A percentile compares a stretch with the other conserved stretches of the same genome.
Conservation (phyloP, 2,888 invertebrate genomes). For the Hypomecis punctinalis region DNA sequence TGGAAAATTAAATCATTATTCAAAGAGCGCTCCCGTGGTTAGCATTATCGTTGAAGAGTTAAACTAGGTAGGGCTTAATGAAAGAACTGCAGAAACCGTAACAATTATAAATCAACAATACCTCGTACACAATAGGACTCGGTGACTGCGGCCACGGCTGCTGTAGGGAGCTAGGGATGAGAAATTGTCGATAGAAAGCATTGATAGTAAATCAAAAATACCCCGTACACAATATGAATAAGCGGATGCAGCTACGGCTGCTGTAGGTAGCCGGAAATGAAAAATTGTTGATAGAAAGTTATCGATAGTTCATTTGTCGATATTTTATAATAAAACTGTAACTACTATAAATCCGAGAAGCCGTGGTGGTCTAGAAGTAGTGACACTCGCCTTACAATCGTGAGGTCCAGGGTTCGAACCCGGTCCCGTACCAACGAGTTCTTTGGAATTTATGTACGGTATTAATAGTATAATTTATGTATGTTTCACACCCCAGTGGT, state of each 20-base stretch:
- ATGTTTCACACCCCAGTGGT: no score
- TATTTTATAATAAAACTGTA: no score
- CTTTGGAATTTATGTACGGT: no score
- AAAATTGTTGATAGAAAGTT: neutral
- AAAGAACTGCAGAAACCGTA: slow-evolving; percentile 46
- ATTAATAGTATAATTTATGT: no score
- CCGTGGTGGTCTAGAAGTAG: no score
- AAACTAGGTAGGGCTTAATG: slow-evolving; percentile 40
- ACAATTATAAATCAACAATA: slow-evolving; percentile 64
- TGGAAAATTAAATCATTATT: slow-evolving; percentile 1
- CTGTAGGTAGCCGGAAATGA: slow-evolving; percentile 17
- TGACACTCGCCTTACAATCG: no score
- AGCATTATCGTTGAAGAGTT: slow-evolving; percentile 6
- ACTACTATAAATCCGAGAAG: no score
- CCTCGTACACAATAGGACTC: slow-evolving; percentile 46
- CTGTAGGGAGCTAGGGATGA: slow-evolving; percentile 20
- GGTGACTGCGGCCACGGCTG: slow-evolving; percentile 33
- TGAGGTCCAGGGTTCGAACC: no score
- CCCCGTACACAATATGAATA: slow-evolving; percentile 47
- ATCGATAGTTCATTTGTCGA: no score
- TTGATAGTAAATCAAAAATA: slow-evolving; percentile 56
- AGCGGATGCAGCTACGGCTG: slow-evolving; percentile 32
- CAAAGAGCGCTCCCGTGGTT: neutral
- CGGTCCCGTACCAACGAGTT: no score
- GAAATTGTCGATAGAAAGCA: slow-evolving; percentile 1